Conservation (phyloP, 1,140 invertebrate species). For the Zophobas atratus region DNA sequence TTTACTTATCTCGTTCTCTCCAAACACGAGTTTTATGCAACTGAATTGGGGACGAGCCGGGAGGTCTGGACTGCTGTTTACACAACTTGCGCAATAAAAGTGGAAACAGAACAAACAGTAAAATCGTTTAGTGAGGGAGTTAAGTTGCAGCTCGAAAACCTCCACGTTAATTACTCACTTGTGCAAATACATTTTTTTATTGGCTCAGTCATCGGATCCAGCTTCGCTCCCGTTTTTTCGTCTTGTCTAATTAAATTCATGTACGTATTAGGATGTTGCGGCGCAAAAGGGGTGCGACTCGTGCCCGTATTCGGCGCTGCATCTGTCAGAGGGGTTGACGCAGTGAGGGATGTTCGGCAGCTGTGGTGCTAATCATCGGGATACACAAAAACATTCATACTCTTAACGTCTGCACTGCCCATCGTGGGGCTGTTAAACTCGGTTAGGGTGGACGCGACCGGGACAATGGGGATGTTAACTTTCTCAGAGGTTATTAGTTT, state of each 20-base stretch:
- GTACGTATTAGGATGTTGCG: background rate
- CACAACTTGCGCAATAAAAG: slow-evolving; percentile 42
- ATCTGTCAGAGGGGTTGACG: slow-evolving; percentile 29
- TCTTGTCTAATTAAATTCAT: background rate
- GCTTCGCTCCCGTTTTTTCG: no score
- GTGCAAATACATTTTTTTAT: slow-evolving; percentile 6
- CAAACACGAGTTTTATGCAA: slow-evolving; percentile 33
- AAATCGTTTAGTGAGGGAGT: slow-evolving; percentile 42
- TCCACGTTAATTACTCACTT: slow-evolving; percentile 40
- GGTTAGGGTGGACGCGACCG: no score
- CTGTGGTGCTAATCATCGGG: slow-evolving; percentile 41
- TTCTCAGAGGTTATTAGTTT: no score
- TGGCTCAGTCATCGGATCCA: background rate
- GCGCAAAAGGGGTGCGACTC: slow-evolving; percentile 16
- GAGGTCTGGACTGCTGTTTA: slow-evolving; percentile 37
- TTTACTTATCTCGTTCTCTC: slow-evolving; percentile 34
- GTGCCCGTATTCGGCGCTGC: slow-evolving; percentile 8
- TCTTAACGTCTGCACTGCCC: slow-evolving; percentile 11
- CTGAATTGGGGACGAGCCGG: slow-evolving; percentile 36
- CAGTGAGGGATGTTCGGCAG: slow-evolving; percentile 41
- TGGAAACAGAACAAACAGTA: slow-evolving; percentile 43
- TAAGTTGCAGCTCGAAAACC: slow-evolving; percentile 38
- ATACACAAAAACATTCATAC: slow-evolving; percentile 31
- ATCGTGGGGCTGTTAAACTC: background rate
- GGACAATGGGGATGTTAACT: no score